Conservation (phyloP, 2,113 vertebrate genomes). For the Aspiorhynchus laticeps region DNA sequence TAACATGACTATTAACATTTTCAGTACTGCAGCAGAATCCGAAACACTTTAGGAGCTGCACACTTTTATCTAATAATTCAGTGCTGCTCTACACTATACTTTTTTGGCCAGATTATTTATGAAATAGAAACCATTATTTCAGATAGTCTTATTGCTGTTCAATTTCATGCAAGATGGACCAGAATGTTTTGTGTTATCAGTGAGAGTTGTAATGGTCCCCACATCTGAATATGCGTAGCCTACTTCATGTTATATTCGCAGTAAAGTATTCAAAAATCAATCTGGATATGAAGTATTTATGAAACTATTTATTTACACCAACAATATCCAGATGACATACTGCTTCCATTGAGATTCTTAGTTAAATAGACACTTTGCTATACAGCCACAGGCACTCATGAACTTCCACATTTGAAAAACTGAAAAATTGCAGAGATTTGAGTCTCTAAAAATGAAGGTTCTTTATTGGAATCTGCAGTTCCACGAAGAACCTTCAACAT, state of each 20-base stretch:
- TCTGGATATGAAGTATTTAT: neutral
- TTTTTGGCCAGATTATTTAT: neutral
- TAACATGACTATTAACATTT: neutral
- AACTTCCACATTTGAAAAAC: neutral
- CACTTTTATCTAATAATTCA: neutral
- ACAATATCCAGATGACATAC: neutral
- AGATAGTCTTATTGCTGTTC: slow-evolving; percentile 39
- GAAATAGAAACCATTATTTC: neutral
- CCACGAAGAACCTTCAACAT: neutral
- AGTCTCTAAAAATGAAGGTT: neutral
- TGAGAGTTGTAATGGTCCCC: neutral
- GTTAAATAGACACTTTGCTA: neutral
- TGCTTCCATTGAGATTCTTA: neutral
- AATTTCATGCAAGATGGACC: slow-evolving; percentile 22
- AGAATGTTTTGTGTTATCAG: slow-evolving; percentile 6
- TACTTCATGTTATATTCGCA: neutral
- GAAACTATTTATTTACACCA: neutral
- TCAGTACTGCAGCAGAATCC: neutral
- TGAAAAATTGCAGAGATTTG: neutral
- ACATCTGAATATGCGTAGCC: neutral
- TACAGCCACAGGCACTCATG: neutral
- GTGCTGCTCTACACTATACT: neutral
- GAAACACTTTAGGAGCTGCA: neutral
- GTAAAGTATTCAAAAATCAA: neutral
- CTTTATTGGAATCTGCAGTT: neutral